phyloP scores from a whole-genome alignment of 2,888 invertebrate species.

The Amphipyra berbera region DNA sequence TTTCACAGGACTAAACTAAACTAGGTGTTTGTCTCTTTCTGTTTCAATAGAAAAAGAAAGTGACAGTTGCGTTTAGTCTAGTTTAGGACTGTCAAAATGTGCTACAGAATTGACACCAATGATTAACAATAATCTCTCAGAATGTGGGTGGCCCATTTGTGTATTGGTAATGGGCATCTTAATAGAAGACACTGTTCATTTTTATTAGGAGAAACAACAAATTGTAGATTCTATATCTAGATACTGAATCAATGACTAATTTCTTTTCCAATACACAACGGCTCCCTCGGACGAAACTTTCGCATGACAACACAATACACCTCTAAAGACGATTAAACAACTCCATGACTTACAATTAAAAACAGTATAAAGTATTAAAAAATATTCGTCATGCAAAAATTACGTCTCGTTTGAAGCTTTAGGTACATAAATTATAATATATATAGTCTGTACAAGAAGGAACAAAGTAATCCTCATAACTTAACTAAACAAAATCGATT shows the following conservation, averaged over 20 bases:
- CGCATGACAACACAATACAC: slow-evolving; percentile 34
- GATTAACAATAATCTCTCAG: slow-evolving; percentile 63
- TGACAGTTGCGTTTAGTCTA: too few species aligned
- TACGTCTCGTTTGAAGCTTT: slow-evolving; percentile 19
- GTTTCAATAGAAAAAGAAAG: too few species aligned
- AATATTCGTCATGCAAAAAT: slow-evolving; percentile 46
- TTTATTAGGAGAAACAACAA: too few species aligned
- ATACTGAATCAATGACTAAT: background rate
- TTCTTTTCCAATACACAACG: slow-evolving; percentile 8
- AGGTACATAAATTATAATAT: slow-evolving; percentile 7
- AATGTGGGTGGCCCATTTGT: slow-evolving; percentile 21
- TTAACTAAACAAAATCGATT: slow-evolving; percentile 24
- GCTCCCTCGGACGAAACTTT: slow-evolving; percentile 30
- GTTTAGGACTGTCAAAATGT: too few species aligned
- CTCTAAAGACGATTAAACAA: background rate
- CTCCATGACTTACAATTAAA: background rate
- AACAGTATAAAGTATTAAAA: slow-evolving; percentile 1
- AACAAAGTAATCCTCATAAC: slow-evolving; percentile 16
- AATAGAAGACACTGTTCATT: background rate
- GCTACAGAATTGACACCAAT: too few species aligned
- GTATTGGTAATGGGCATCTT: slow-evolving; percentile 11
- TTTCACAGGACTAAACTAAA: too few species aligned
- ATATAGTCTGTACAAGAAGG: slow-evolving; percentile 38
- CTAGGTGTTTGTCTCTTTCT: too few species aligned
- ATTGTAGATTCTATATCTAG: too few species aligned